These are phyloP conservation scores for Papilio elwesi DNA, from an alignment of 2,888 invertebrate species.

Conservation along the genomic window DNA sequence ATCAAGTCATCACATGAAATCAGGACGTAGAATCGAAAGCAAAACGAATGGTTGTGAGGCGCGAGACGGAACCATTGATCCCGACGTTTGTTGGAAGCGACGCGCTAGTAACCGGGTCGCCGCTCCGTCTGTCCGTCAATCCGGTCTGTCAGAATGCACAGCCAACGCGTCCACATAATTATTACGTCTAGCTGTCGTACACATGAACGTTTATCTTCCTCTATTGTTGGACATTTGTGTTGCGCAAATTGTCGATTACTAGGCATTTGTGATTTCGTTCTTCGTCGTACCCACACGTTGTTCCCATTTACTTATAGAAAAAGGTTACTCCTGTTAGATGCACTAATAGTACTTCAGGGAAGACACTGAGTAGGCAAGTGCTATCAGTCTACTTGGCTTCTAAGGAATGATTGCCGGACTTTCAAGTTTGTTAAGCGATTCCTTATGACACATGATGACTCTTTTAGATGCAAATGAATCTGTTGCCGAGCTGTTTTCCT, in stretches of 20 bases:
- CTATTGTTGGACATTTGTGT: conserved; percentile 5
- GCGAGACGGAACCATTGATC: conserved; percentile 23
- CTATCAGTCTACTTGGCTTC: not conserved
- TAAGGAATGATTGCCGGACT: conserved; percentile 7
- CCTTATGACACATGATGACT: not conserved
- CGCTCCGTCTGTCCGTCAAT: conserved; percentile 31
- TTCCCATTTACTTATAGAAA: too few species aligned
- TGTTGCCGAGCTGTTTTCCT: not conserved
- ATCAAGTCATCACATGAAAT: conserved; percentile 12
- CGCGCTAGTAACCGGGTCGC: conserved; percentile 9
- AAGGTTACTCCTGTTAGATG: too few species aligned
- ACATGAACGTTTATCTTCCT: conserved; percentile 18
- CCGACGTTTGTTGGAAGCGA: conserved; percentile 18
- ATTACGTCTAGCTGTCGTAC: conserved; percentile 30
- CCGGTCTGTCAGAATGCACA: conserved; percentile 15
- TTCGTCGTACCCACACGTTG: not conserved
- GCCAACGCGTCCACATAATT: conserved; percentile 19
- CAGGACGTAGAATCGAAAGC: conserved; percentile 4
- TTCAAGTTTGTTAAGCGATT: not conserved
- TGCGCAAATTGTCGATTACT: conserved; percentile 2
- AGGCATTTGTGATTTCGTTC: conserved; percentile 1
- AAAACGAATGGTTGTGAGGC: conserved; percentile 2
- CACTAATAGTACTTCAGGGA: too few species aligned
- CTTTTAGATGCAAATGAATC: not conserved
- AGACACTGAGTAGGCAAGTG: not conserved